Conservation (phyloP, 2,888 invertebrate species). For the Entomobrya multifasciata region DNA sequence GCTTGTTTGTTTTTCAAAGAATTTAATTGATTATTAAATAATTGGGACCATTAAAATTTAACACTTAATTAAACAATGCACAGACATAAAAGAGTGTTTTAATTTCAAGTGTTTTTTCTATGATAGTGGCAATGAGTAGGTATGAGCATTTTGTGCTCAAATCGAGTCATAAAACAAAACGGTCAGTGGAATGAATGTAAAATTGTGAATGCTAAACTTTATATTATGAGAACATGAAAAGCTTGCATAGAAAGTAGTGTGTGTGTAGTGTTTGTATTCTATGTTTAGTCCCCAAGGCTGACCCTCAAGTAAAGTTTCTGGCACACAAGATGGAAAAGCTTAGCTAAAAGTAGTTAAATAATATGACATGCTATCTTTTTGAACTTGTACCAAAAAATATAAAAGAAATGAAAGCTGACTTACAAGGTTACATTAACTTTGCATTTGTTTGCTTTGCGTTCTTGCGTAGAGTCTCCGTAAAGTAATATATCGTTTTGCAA, state of each 20-base stretch:
- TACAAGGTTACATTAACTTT: conserved; percentile 7
- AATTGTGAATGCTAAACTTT: too few relatives aligned
- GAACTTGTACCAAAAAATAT: conserved; percentile 65
- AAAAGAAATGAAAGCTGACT: conserved; percentile 32
- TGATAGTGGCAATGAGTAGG: too few relatives aligned
- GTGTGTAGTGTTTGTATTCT: conserved; percentile 37
- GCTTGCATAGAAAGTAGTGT: neutral
- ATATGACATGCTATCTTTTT: conserved; percentile 61
- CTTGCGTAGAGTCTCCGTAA: neutral
- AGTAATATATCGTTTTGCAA: neutral
- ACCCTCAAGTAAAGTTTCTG: conserved; percentile 55
- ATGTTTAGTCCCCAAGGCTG: conserved; percentile 58
- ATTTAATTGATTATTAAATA: too few relatives aligned
- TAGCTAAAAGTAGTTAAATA: conserved; percentile 4
- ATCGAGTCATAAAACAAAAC: too few relatives aligned
- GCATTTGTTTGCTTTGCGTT: neutral
- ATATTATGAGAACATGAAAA: neutral
- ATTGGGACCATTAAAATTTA: too few relatives aligned
- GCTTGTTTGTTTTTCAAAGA: too few relatives aligned
- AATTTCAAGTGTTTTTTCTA: too few relatives aligned
- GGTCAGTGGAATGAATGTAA: too few relatives aligned
- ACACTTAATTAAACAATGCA: too few relatives aligned
- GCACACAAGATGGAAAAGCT: conserved; percentile 47
- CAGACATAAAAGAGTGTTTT: too few relatives aligned
- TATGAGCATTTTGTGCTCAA: too few relatives aligned